Evolutionary conservation across 2,113 vertebrate genomes (phyloP).

Genomic region (Oryzias melastigma): DNA sequence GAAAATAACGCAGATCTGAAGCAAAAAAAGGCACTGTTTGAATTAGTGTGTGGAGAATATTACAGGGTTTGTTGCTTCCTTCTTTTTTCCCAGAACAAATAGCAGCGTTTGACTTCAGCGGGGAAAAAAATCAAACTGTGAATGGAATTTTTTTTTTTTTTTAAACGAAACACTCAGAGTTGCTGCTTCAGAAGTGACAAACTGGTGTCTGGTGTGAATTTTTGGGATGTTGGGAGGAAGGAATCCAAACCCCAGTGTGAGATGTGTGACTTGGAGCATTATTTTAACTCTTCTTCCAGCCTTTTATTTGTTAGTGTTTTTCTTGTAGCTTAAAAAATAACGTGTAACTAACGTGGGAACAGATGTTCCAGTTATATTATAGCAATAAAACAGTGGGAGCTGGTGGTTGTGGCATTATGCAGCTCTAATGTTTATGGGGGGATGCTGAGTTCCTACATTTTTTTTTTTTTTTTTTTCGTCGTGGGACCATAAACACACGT

Average conservation of each 20-base stretch:
- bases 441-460: constrained; percentile 63
- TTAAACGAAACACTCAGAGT: constrained; percentile 54
- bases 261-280: constrained; percentile 54
- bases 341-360: constrained; percentile 17
- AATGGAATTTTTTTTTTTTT: constrained; percentile 33
- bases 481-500: constrained; percentile 48
- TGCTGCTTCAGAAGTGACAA: constrained; percentile 52
- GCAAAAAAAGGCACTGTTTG: constrained; percentile 62
- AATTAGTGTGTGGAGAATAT: constrained; percentile 50
- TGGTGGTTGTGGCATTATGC: constrained; percentile 50
- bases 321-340: constrained; percentile 27
- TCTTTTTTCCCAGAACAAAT: constrained; percentile 35
- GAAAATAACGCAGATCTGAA: constrained; percentile 49
- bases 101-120: constrained; percentile 45
- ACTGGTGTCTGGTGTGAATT: constrained; percentile 16
- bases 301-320: constrained; percentile 39
- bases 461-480: constrained; percentile 11
- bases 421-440: constrained; percentile 48
- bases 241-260: constrained; percentile 57
- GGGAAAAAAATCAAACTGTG: constrained; percentile 51
- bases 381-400: constrained; percentile 65
- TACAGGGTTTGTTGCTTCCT: constrained; percentile 16
- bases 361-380: constrained; percentile 37
- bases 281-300: constrained; percentile 39
- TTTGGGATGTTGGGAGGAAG: constrained; percentile 20